Evolutionary conservation across 2,113 vertebrate genomes (phyloP), one percentile per base, ranked within the genome.

Genomic region (Sylvilagus bachmani): DNA sequence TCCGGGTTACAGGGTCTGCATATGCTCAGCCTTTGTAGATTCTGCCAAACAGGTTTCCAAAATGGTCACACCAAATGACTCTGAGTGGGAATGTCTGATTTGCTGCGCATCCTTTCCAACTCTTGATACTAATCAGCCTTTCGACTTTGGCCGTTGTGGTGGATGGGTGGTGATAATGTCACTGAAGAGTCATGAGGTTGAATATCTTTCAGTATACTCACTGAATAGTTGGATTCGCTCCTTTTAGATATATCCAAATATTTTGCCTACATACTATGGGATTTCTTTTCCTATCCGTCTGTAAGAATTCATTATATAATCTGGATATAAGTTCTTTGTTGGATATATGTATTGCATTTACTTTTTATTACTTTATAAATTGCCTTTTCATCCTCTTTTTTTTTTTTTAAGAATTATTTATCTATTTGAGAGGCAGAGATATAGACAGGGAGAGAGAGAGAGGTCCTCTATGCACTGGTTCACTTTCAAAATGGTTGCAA

Each of bases 261-360:
- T 38, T 88, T 81, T 88, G 25, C 36, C 73, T 85, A 1, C 74
- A 21, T 90, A 77, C 27, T 81, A 5, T 80, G 36, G 61, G 36
- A 36, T 70, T 89, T 89, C 25, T 92, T 85, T 89, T 96, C 86
- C 74, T 90, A 67, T 16, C 14, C 11, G 10, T 55, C 31, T 81
- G 6, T 29, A 67, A 80, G 31, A 90, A 88, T 83, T 66, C n/a
- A 77, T 82, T 87, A 83, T 38, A 78, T 77, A 78, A n/a, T 96
- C 31, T 61, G 5, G 10, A 78, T 79, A 77, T 24, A 88, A 12
- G 29, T 51, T 85, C 22, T 79, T 67, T 64, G 44, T 86, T 77
- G 33, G n/a, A 51, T 80, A 58, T 58, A 17, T 14, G 6, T 89
- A 36, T 77, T 33, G 14, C 33, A 85, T 3, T 53, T 66, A 49